Conservation (phyloP, 2,888 invertebrate species). For the Cephus rjabovi region DNA sequence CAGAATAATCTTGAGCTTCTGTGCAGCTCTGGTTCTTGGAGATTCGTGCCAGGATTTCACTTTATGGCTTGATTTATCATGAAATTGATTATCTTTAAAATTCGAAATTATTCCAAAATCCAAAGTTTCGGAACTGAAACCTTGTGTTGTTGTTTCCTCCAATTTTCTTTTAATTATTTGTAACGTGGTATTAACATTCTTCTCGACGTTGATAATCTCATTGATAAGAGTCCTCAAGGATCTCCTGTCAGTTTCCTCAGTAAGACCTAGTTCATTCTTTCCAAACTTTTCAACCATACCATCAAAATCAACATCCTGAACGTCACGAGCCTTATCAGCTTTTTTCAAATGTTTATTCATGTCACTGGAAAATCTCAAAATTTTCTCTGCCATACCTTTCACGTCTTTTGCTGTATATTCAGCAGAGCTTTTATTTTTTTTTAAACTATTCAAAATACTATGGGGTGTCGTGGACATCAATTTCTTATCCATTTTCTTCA, state of each 20-base stretch:
- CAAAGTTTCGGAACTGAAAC: background rate
- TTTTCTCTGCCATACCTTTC: conserved; percentile 31
- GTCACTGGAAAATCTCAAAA: conserved; percentile 32
- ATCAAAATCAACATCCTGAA: conserved; percentile 9
- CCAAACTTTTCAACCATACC: conserved; percentile 30
- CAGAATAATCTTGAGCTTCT: conserved; percentile 15
- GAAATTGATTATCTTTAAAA: conserved; percentile 16
- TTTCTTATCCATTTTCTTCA: background rate
- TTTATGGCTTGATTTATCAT: conserved; percentile 10
- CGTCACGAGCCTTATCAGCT: conserved; percentile 10
- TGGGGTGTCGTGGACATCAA: background rate
- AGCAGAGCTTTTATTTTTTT: background rate
- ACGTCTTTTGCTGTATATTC: conserved; percentile 1
- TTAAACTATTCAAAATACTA: background rate
- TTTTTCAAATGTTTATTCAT: conserved; percentile 15
- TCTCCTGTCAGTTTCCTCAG: conserved; percentile 34
- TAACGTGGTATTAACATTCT: conserved; percentile 42
- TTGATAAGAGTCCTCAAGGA: conserved; percentile 33
- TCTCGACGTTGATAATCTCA: conserved; percentile 37
- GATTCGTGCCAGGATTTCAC: background rate
- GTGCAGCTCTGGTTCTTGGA: background rate
- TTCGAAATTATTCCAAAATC: background rate
- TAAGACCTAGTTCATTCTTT: conserved; percentile 32
- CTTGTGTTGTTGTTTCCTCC: conserved; percentile 9
- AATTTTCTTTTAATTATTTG: conserved; percentile 37